Evolutionary conservation across 2,888 invertebrate species (phyloP).

Genomic region (Plebejus argus): DNA sequence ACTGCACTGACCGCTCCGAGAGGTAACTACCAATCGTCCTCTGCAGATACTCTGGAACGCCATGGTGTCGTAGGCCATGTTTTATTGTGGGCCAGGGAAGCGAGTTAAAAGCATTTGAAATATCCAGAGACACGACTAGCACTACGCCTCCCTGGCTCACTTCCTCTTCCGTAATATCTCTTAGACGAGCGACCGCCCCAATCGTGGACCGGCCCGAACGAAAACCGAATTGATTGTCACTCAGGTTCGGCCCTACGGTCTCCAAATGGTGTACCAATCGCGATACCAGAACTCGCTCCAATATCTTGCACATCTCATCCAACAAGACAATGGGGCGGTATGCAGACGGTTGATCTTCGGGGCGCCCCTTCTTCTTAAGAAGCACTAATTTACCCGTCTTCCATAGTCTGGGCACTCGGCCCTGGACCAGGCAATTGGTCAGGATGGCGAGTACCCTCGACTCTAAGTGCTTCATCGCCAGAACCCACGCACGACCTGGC

Average conservation of each 20-base stretch:
- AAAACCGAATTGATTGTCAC: conserved; percentile 32
- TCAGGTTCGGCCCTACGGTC: no score
- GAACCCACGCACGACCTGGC: conserved; percentile 32
- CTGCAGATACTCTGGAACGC: neutral
- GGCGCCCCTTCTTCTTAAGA: no score
- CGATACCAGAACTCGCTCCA: no score
- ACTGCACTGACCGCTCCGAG: neutral
- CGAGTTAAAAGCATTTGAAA: conserved; percentile 5
- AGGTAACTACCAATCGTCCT: neutral
- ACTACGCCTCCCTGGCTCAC: neutral
- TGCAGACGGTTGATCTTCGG: no score
- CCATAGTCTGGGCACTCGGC: conserved; percentile 36
- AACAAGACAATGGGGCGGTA: no score
- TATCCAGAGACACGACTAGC: conserved; percentile 4
- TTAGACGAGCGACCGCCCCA: conserved; percentile 13
- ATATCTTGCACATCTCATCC: no score
- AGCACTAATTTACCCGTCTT: conserved; percentile 35
- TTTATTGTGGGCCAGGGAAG: neutral
- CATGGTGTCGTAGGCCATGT: neutral
- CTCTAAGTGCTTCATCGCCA: conserved; percentile 35
- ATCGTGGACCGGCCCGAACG: conserved; percentile 20
- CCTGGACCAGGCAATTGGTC: conserved; percentile 35
- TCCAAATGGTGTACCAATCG: no score
- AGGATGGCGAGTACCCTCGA: conserved; percentile 33
- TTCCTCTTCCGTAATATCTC: neutral